A percentile compares a stretch with the other conserved stretches of the same genome.
Evolutionary conservation across 1,140 invertebrate genomes (phyloP).

Genomic region (Mya arenaria): DNA sequence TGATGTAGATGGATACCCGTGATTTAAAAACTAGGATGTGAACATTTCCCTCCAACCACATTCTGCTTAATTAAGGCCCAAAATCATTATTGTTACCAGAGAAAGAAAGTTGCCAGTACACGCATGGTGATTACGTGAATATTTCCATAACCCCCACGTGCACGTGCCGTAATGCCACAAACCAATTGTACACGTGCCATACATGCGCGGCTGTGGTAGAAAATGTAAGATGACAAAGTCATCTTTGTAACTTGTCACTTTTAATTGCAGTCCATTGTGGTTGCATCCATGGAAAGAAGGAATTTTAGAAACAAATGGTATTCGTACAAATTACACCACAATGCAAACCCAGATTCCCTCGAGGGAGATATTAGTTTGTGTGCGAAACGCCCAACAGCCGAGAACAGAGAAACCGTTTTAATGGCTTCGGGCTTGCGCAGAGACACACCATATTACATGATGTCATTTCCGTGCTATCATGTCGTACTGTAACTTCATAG

Average conservation of each 20-base stretch:
- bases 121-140: neutral
- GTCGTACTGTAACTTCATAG: conserved; percentile 16
- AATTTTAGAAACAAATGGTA: no score
- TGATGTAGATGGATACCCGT: no score
- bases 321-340: no score
- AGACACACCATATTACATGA: conserved; percentile 48
- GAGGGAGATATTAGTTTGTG: no score
- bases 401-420: no score
- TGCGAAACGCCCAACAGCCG: no score
- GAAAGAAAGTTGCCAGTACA: no score
- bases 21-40: no score
- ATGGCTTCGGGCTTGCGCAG: conserved; percentile 46
- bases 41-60: no score
- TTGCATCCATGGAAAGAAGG: neutral
- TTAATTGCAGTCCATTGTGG: neutral
- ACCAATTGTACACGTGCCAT: neutral
- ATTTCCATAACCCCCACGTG: neutral
- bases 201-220: neutral
- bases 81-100: no score
- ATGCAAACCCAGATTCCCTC: no score
- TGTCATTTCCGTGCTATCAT: conserved; percentile 18
- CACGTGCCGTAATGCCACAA: conserved; percentile 1
- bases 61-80: no score
- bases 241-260: neutral
- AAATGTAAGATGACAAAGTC: neutral